Percentiles rank a stretch among this genome's conserved stretches.
These are phyloP conservation scores for Lamprotornis superbus DNA, from an alignment of 2,113 vertebrate species.

Conservation along the genomic window DNA sequence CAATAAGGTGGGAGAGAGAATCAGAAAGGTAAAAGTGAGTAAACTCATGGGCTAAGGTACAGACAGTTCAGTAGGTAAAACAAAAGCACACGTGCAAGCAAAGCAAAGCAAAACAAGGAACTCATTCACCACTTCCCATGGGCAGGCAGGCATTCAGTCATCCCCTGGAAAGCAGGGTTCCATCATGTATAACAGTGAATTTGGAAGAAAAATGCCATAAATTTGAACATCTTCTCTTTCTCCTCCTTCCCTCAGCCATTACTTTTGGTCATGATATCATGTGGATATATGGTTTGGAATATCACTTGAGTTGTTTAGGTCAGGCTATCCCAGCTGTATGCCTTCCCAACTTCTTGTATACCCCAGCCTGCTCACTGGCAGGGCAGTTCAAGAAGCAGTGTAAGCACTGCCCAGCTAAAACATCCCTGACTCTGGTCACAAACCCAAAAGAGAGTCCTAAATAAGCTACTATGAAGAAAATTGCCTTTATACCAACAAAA, in stretches of 20 bases:
- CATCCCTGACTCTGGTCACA: neutral
- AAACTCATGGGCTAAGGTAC: neutral
- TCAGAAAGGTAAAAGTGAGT: neutral
- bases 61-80: neutral
- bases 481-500: neutral
- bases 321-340: neutral
- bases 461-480: neutral
- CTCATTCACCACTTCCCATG: accelerated
- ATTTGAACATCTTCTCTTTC: neutral
- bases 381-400: neutral
- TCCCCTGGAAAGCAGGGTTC: neutral
- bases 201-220: neutral
- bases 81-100: accelerated
- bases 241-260: neutral
- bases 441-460: neutral
- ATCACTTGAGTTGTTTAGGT: neutral
- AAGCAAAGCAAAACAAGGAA: neutral
- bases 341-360: neutral
- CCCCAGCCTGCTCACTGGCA: neutral
- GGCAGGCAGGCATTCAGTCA: neutral
- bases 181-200: accelerated
- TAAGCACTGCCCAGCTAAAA: neutral
- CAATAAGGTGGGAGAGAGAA: neutral
- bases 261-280: neutral
- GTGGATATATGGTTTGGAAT: neutral